A percentile compares a stretch with the other conserved stretches of the same genome.
Evolutionary conservation across 30 jellyfish, hydroid and myxozoan species (phyloP).

Genomic region (Catostylus mosaicus): DNA sequence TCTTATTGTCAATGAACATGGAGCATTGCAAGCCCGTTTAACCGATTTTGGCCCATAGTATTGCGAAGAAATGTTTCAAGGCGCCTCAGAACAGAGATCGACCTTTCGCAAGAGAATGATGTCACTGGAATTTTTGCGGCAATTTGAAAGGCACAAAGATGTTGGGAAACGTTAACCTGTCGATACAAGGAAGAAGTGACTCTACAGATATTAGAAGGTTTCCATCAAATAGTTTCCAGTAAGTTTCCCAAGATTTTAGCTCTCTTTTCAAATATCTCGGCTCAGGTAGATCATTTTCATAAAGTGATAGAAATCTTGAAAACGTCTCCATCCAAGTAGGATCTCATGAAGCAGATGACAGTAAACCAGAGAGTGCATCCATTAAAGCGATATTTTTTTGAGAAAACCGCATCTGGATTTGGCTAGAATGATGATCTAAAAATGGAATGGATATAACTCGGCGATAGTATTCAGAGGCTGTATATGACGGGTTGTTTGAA

Average conservation of each 20-base stretch:
- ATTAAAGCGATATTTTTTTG: background rate
- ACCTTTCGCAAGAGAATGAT: constrained; percentile 34
- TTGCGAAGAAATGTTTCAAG: constrained; percentile 23
- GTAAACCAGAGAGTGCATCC: background rate
- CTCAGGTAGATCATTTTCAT: constrained; percentile 33
- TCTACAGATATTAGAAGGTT: background rate
- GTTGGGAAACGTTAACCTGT: constrained; percentile 8
- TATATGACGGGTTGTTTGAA: constrained; percentile 2
- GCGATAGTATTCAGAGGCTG: background rate
- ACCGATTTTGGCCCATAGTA: constrained; percentile 40
- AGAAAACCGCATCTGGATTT: constrained; percentile 8
- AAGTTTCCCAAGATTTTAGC: constrained; percentile 40
- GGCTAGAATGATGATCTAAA: constrained; percentile 3
- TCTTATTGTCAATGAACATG: too few species aligned
- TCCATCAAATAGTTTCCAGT: constrained; percentile 21
- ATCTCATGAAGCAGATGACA: background rate
- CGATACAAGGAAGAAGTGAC: background rate
- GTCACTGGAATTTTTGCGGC: constrained; percentile 31
- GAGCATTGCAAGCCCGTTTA: constrained; percentile 43
- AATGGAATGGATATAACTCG: constrained; percentile 14
- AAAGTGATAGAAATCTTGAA: background rate
- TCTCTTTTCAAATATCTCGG: background rate
- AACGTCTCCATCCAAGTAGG: background rate
- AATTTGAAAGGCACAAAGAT: constrained; percentile 15
- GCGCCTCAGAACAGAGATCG: constrained; percentile 30